A percentile compares a stretch with the other conserved stretches of the same genome.
These are phyloP conservation scores for Hydriomena furcata DNA, from an alignment of 2,888 invertebrate genomes.

Conservation along the genomic window DNA sequence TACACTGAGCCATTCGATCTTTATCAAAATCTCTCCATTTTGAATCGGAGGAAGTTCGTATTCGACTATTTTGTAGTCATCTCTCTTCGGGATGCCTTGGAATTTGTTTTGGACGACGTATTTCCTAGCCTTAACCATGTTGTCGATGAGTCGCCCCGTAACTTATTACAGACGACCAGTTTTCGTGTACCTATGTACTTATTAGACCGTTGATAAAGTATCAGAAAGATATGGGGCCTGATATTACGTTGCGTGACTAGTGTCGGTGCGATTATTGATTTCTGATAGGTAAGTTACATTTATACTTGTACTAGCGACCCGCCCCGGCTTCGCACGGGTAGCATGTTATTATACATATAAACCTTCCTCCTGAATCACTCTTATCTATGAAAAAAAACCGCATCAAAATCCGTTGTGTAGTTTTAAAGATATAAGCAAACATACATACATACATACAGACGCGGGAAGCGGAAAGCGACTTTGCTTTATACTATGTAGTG, in stretches of 20 bases:
- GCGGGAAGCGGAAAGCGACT: no score
- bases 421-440: no score
- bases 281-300: neutral
- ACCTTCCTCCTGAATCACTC: no score
- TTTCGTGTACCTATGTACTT: slow-evolving; percentile 2
- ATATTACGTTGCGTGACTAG: slow-evolving; percentile 10
- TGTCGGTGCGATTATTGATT: neutral
- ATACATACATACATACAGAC: no score
- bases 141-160: slow-evolving; percentile 41
- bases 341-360: no score
- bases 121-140: slow-evolving; percentile 81
- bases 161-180: slow-evolving; percentile 4
- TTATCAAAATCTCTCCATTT: slow-evolving; percentile 76
- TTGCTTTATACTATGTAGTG: no score
- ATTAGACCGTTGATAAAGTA: slow-evolving; percentile 17
- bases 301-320: no score
- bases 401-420: no score
- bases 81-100: slow-evolving; percentile 81
- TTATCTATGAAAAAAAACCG: no score
- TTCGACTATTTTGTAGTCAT: slow-evolving; percentile 84
- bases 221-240: slow-evolving; percentile 19
- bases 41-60: slow-evolving; percentile 83
- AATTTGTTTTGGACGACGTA: slow-evolving; percentile 83
- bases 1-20: slow-evolving; percentile 56
- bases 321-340: no score